Percentiles rank a stretch among this genome's conserved stretches.
phyloP scores from a whole-genome alignment of 64 coral and sea anemone species.

The Pocillopora damicornis region DNA sequence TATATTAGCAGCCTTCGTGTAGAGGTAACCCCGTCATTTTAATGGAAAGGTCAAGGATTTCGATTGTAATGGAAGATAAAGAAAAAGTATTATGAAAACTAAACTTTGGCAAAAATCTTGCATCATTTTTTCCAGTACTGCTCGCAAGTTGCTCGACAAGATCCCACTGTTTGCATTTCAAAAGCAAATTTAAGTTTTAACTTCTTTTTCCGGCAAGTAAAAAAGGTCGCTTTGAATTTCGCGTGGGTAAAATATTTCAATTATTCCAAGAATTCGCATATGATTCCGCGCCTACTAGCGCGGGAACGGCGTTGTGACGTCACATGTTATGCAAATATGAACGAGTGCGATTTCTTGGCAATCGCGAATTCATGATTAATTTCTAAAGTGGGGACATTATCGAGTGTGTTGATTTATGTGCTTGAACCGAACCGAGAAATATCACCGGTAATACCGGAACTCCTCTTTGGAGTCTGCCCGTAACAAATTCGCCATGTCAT shows the following conservation, averaged over 20 bases:
- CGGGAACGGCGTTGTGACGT: background rate
- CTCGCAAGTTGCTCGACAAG: no score
- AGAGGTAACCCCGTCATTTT: no score
- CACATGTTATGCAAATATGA: conserved; percentile 21
- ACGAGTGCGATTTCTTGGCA: background rate
- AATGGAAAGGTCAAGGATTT: no score
- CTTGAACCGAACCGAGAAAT: background rate
- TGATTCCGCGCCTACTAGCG: background rate
- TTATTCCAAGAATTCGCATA: background rate
- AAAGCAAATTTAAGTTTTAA: no score
- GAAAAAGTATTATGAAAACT: no score
- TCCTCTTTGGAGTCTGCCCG: background rate
- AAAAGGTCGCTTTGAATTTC: no score
- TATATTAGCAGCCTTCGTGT: no score
- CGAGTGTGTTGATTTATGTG: conserved; percentile 4
- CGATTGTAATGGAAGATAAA: no score
- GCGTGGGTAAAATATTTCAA: background rate
- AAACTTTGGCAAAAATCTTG: no score
- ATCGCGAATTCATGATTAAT: background rate
- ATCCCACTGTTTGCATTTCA: no score
- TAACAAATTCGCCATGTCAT: conserved; percentile 32
- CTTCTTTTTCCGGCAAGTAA: no score
- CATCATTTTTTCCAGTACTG: no score
- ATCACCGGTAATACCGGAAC: conserved; percentile 34
- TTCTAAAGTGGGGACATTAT: background rate